phyloP scores from a whole-genome alignment of 2,888 invertebrate genomes.

The Ctena decussata region DNA sequence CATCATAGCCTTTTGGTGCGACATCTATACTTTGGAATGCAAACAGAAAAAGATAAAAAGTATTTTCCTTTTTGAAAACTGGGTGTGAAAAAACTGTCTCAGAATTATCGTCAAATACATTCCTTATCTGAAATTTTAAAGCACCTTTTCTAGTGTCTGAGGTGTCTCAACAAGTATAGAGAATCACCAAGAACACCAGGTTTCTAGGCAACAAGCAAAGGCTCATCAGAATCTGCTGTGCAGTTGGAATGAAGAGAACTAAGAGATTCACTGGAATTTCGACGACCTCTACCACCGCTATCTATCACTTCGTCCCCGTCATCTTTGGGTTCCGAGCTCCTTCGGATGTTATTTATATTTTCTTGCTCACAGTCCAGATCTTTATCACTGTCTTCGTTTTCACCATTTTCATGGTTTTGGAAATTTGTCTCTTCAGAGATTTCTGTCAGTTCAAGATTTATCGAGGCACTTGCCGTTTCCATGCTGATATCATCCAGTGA shows the following conservation, averaged over 20 bases:
- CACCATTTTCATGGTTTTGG: not conserved
- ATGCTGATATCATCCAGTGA: slow-evolving; percentile 48
- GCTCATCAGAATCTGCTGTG: slow-evolving; percentile 6
- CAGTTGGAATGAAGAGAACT: not conserved
- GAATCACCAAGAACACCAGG: too few species aligned
- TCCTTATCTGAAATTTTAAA: too few species aligned
- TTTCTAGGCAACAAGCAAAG: not conserved
- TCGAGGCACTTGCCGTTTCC: slow-evolving; percentile 61
- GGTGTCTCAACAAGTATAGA: too few species aligned
- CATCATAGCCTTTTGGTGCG: too few species aligned
- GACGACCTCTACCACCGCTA: not conserved
- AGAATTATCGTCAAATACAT: too few species aligned
- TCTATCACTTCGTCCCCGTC: not conserved
- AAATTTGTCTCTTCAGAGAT: slow-evolving; percentile 7
- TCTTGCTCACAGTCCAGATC: not conserved
- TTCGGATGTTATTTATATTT: not conserved
- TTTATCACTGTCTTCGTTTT: not conserved
- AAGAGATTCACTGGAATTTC: slow-evolving; percentile 5
- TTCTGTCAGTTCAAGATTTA: slow-evolving; percentile 54
- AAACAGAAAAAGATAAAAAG: too few species aligned
- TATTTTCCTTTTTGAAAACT: too few species aligned
- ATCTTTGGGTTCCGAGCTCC: not conserved
- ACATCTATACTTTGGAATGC: too few species aligned
- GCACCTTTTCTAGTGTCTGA: too few species aligned
- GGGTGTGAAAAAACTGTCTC: too few species aligned